Evolutionary conservation across 2,113 vertebrate genomes (phyloP).

Genomic region (Elephas maximus): DNA sequence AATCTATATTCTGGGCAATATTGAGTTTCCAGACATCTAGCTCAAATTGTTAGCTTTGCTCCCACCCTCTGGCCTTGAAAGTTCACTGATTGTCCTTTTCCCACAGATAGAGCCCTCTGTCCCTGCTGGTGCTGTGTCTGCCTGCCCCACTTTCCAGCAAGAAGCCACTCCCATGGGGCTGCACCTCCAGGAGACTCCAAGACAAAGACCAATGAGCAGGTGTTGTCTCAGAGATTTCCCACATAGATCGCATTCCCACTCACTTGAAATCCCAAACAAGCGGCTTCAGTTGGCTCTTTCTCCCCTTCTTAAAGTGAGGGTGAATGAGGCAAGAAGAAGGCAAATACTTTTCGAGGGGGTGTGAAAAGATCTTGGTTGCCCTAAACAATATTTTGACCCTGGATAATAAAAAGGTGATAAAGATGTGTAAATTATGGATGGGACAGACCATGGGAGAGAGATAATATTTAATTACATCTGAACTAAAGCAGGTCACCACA

Average conservation of each 20-base stretch:
- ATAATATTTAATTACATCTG: slow-evolving; percentile 17
- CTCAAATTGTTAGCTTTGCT: slow-evolving; percentile 44
- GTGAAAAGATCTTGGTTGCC: slow-evolving; percentile 16
- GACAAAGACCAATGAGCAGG: slow-evolving; percentile 58
- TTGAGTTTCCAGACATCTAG: slow-evolving; percentile 71
- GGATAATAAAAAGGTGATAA: slow-evolving; percentile 44
- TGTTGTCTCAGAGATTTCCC: slow-evolving; percentile 65
- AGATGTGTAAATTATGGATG: slow-evolving; percentile 28
- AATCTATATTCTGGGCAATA: slow-evolving; percentile 43
- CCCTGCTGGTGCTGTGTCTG: background rate
- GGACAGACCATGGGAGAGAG: background rate
- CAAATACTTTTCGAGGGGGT: background rate
- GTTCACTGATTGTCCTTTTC: slow-evolving; percentile 47
- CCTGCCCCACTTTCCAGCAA: background rate
- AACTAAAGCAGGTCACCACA: slow-evolving; percentile 17
- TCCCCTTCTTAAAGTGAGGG: background rate
- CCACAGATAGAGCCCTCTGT: slow-evolving; percentile 20
- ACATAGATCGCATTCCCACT: slow-evolving; percentile 70
- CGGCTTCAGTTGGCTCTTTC: background rate
- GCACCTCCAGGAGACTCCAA: slow-evolving; percentile 7
- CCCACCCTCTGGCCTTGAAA: background rate
- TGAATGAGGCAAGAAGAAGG: background rate
- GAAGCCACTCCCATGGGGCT: background rate
- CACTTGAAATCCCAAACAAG: background rate
- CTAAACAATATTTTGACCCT: slow-evolving; percentile 32